Base-by-base conservation (phyloP, 2,113 vertebrate genomes). In the Hippocampus barbouri region DNA sequence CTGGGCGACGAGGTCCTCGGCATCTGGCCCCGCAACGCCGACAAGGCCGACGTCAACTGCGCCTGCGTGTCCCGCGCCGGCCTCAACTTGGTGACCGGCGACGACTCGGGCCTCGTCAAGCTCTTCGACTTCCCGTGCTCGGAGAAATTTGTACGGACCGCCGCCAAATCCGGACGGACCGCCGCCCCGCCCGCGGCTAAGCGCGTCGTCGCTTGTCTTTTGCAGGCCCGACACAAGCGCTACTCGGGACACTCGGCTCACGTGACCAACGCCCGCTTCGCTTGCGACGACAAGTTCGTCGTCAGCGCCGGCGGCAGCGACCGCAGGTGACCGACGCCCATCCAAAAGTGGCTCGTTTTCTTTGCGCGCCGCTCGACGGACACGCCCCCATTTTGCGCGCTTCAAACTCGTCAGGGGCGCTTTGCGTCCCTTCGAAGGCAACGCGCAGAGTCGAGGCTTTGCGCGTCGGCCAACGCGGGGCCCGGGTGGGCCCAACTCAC, bases 241-340 rank as follows among this genome's bases (percentile, higher is more conserved):
- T 99, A 98, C 79, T 97, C 96, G 0, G 97, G 97, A 15, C 97
- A 99, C 86, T 98, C 97, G 0, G 95, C 95, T 12, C 97, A 99
- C 0, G 95, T 99, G 85, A 98, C 97, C 57, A 98, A 98, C 87
- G 91, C 96, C 20, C 94, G 96, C 30, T 98, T 99, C 88, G 97
- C 97, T 68, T 94, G 94, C 0, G 96, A 97, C 0, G 97, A 99
- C 86, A 97, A 95, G 73, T 97, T 94, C 0, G 93, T 96, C 41
- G 87, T 98, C 77, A 99, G 96, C 65, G 94, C 95, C 0, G 97
- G 97, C 69, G 96, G 97, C 67, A 94, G 96, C 0, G 96, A 98
- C 90, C 96, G 95, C 94, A 98, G 96, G 97, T 98, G 92, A 25
- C 25, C 25, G 25, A 25, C 25, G 25, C 25, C 25, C 25, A 25